phyloP scores from a whole-genome alignment of 2,113 vertebrate species.

The Psilopsiagon aymara region DNA sequence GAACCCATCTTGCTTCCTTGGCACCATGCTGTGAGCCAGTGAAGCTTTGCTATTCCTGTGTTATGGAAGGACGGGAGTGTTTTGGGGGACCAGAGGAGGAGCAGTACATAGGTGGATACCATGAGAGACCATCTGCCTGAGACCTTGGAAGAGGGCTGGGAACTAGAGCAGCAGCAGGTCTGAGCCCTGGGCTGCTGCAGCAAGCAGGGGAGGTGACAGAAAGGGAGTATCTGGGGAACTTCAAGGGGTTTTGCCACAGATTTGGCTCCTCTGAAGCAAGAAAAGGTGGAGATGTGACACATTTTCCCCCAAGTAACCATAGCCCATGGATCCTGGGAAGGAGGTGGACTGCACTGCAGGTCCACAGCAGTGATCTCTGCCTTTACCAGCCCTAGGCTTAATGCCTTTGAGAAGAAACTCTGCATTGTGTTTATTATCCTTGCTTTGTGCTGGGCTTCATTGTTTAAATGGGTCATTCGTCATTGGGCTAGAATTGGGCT shows the following conservation, averaged over 20 bases:
- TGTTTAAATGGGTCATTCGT: background rate
- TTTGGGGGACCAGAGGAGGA: background rate
- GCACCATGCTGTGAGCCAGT: fast-evolving
- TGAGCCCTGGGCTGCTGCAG: background rate
- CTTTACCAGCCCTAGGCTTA: background rate
- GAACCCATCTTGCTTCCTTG: background rate
- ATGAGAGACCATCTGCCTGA: fast-evolving
- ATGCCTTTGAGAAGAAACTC: background rate
- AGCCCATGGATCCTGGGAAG: fast-evolving
- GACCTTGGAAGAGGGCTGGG: background rate
- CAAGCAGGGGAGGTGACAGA: background rate
- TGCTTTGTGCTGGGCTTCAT: background rate
- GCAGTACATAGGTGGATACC: background rate
- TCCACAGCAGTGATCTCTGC: background rate
- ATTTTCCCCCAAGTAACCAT: fast-evolving
- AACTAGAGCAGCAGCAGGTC: background rate
- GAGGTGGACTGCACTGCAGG: background rate
- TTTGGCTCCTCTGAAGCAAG: background rate
- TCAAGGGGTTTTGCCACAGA: background rate
- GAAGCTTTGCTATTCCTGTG: background rate
- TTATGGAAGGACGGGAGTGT: background rate
- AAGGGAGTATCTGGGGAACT: background rate
- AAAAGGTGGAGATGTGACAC: background rate
- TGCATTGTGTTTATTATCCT: background rate
- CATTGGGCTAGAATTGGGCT: background rate